phyloP scores from a whole-genome alignment of 2,797 vertebrate genomes.

The Aphelocoma californica region DNA sequence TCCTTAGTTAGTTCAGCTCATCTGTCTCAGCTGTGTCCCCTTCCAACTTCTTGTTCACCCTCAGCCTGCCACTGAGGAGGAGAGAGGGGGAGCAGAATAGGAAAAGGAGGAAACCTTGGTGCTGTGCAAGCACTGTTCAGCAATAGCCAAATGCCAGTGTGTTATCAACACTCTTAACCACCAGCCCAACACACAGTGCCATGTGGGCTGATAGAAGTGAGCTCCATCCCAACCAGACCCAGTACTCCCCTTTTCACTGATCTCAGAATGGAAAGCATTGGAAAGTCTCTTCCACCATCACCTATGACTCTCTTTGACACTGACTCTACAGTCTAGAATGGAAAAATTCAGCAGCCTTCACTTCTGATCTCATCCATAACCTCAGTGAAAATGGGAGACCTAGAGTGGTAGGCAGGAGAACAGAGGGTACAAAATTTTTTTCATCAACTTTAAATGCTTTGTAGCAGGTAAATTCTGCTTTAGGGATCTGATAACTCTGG shows the following conservation, averaged over 20 bases:
- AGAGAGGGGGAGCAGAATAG: neutral
- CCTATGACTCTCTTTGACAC: neutral
- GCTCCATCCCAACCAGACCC: neutral
- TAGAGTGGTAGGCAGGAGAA: neutral
- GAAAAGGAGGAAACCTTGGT: neutral
- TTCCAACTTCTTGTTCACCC: neutral
- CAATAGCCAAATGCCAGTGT: accelerated
- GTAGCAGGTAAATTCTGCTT: neutral
- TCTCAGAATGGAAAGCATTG: neutral
- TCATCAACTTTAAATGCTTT: neutral
- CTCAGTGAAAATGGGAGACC: neutral
- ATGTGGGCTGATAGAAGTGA: accelerated
- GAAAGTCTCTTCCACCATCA: neutral
- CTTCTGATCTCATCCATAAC: neutral
- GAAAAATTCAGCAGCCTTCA: neutral
- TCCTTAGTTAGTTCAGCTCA: neutral
- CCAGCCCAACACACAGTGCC: neutral
- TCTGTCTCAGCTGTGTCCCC: neutral
- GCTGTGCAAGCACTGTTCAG: neutral
- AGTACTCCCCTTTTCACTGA: neutral
- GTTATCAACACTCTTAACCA: neutral
- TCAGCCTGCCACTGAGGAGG: neutral
- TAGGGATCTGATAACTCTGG: too few relatives aligned
- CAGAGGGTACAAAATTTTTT: neutral
- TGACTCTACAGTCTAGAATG: neutral